These are phyloP conservation scores for Spinus pinus DNA, from an alignment of 2,797 vertebrate genomes.

Conservation along the genomic window DNA sequence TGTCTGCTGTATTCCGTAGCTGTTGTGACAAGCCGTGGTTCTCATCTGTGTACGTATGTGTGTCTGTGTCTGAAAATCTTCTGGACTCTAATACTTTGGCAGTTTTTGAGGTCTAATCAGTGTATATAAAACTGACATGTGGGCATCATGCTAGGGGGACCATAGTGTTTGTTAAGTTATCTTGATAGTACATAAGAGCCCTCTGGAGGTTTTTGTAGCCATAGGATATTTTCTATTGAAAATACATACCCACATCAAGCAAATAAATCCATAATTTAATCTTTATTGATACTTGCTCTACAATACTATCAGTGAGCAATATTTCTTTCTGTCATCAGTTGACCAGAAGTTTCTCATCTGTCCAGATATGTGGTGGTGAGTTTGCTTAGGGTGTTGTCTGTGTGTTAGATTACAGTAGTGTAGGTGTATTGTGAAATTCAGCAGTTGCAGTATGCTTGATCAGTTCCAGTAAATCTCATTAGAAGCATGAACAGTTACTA, in stretches of 20 bases:
- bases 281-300: background rate
- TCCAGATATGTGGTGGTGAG: background rate
- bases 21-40: background rate
- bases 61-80: background rate
- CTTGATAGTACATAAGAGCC: background rate
- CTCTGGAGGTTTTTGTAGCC: background rate
- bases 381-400: background rate
- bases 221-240: background rate
- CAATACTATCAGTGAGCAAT: background rate
- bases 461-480: background rate
- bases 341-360: background rate
- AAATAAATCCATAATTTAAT: background rate
- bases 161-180: background rate
- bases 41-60: background rate
- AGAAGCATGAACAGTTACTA: background rate
- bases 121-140: background rate
- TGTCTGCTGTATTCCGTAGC: background rate
- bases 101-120: background rate
- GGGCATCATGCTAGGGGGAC: background rate
- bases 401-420: background rate
- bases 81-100: background rate
- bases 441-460: background rate
- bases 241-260: background rate
- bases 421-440: background rate
- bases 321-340: background rate